Base-by-base conservation (phyloP, 2,797 vertebrate genomes). In the Centropyge bicolor region DNA sequence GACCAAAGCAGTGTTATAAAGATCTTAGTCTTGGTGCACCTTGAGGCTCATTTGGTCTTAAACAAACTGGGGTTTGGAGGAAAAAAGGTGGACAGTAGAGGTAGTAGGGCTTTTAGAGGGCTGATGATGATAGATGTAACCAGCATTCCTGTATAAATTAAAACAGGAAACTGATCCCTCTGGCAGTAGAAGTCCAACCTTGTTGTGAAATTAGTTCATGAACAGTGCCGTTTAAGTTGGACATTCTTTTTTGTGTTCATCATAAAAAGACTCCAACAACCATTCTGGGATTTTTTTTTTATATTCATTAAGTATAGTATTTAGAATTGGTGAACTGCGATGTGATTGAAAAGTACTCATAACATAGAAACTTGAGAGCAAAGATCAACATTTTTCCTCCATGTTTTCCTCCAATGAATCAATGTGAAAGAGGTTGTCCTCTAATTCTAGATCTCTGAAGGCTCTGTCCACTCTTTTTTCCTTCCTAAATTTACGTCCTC, bases 1-100 rank as follows among this genome's bases (percentile, higher is more conserved):
- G 57, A 71, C 6, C 31, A 20, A 31, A 49, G 45, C 49, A 64
- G 70, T 4, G 0, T 38, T n/a, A 19, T 36, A 20, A 59, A 55
- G 52, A 76, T n/a, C 36, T 69, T 69, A 11, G 40, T 9, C 41
- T 38, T 11, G 36, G n/a, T 68, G 62, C 61, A 72, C 48, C 65
- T 65, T 46, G 71, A 82, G 54, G 69, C 61, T 78, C 62, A 51
- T 79, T 81, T 82, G 69, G 62, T 76, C 51, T 89, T 74, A 20
- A 76, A 61, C 27, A 27, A 36, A 60, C 48, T 20, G 17, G 24
- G 38, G 19, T 20, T 40, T 12, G 2, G 1, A 3, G 7, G 4
- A 12, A 41, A 56, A 51, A 51, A 10, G 8, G 38, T 48, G 52
- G 56, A 78, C 57, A 75, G 64, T 7, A 27, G 68, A 80, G 78